Evolutionary conservation across 2,888 invertebrate species (phyloP).

Genomic region (Marronus borbonicus): DNA sequence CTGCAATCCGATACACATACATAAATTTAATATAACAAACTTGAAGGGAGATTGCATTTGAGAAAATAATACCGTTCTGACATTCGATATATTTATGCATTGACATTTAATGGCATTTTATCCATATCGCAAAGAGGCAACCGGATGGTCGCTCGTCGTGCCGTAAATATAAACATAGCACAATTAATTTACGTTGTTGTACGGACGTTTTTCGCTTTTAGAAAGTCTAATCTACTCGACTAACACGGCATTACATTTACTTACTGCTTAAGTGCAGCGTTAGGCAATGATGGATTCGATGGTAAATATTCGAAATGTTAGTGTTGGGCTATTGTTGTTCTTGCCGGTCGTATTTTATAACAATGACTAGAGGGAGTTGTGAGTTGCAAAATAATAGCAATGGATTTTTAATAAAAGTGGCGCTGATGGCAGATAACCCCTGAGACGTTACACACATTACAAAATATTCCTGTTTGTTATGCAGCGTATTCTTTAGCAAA

Average conservation of each 20-base stretch:
- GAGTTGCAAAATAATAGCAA: no score
- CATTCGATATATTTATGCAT: constrained; percentile 47
- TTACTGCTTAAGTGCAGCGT: constrained; percentile 2
- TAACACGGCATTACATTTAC: no score
- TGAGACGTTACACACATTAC: no score
- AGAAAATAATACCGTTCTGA: constrained; percentile 45
- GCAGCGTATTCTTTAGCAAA: no score
- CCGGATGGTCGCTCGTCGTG: constrained; percentile 29
- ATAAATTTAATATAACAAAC: constrained; percentile 40
- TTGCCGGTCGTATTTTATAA: background rate
- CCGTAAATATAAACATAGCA: constrained; percentile 41
- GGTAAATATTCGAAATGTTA: constrained; percentile 8
- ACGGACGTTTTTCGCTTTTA: constrained; percentile 34
- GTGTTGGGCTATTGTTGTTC: background rate
- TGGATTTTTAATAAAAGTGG: no score
- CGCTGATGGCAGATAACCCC: no score
- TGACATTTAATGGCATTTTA: constrained; percentile 48
- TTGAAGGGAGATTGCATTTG: constrained; percentile 35
- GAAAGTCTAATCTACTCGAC: constrained; percentile 29
- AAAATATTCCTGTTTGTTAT: no score
- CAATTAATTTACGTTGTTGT: constrained; percentile 36
- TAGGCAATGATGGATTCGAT: constrained; percentile 1
- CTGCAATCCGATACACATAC: constrained; percentile 40
- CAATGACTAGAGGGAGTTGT: background rate
- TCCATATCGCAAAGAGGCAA: constrained; percentile 39